A percentile compares a stretch with the other conserved stretches of the same genome.
Evolutionary conservation across 2,888 invertebrate genomes (phyloP).

Genomic region (Epinotia demarniana): DNA sequence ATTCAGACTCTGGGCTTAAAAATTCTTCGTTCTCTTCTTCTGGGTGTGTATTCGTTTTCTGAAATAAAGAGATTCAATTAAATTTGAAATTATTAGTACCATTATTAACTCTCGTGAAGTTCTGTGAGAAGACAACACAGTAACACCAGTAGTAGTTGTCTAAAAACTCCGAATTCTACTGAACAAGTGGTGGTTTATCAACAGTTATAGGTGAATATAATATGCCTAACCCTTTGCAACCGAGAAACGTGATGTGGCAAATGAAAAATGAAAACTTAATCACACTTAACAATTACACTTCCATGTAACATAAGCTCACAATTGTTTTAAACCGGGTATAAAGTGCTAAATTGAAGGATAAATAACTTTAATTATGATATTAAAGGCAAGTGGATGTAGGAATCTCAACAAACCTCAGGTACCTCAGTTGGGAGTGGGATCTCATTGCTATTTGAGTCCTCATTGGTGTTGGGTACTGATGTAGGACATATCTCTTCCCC

Average conservation of each 20-base stretch:
- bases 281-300: too few relatives aligned
- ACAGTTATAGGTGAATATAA: too few relatives aligned
- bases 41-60: slow-evolving; percentile 62
- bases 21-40: slow-evolving; percentile 81
- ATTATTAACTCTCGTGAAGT: not conserved
- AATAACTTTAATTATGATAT: too few relatives aligned
- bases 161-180: not conserved
- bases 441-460: slow-evolving; percentile 77
- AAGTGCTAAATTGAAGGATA: too few relatives aligned
- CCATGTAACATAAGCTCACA: too few relatives aligned
- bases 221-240: too few relatives aligned
- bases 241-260: too few relatives aligned
- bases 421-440: slow-evolving; percentile 58
- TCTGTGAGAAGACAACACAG: not conserved
- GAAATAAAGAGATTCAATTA: slow-evolving; percentile 45
- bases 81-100: not conserved
- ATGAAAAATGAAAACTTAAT: too few relatives aligned
- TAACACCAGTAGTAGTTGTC: not conserved
- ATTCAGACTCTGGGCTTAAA: slow-evolving; percentile 78
- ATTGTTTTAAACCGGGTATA: too few relatives aligned
- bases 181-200: too few relatives aligned
- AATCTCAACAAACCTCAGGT: slow-evolving; percentile 24
- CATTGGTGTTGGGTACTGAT: slow-evolving; percentile 66
- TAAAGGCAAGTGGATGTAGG: not conserved
- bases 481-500: slow-evolving; percentile 87